Evolutionary conservation across 2,113 vertebrate genomes (phyloP).

Genomic region (Hydropotes inermis): DNA sequence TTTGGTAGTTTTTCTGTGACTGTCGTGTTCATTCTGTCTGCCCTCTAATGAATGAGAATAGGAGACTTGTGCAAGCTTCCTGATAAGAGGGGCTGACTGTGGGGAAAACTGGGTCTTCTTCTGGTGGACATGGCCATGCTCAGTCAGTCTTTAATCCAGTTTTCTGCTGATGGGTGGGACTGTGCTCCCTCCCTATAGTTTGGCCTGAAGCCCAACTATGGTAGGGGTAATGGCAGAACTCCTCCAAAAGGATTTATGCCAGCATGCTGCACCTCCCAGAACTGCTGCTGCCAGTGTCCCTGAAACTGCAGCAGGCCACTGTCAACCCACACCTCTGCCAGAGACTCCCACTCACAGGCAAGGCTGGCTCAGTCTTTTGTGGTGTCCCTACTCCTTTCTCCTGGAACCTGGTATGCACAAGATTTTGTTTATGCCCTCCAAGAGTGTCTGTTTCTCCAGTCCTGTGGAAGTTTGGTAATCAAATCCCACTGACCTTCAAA

Average conservation of each 20-base stretch:
- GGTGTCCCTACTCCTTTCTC: background rate
- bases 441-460: background rate
- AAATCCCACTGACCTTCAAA: background rate
- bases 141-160: background rate
- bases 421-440: background rate
- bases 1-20: background rate
- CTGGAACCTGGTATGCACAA: background rate
- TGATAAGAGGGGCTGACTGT: background rate
- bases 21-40: background rate
- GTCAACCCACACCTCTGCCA: background rate
- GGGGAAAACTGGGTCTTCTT: background rate
- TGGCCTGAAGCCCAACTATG: background rate
- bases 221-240: background rate
- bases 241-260: background rate
- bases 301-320: background rate
- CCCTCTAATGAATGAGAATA: background rate
- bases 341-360: background rate
- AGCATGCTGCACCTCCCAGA: background rate
- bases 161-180: background rate
- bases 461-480: background rate
- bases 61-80: background rate
- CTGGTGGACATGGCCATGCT: background rate
- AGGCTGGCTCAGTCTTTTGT: background rate
- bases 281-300: background rate
- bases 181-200: background rate